Evolutionary conservation across 2,797 vertebrate species (phyloP), one percentile per base, ranked within the genome.

Genomic region (Gouania willdenowi): DNA sequence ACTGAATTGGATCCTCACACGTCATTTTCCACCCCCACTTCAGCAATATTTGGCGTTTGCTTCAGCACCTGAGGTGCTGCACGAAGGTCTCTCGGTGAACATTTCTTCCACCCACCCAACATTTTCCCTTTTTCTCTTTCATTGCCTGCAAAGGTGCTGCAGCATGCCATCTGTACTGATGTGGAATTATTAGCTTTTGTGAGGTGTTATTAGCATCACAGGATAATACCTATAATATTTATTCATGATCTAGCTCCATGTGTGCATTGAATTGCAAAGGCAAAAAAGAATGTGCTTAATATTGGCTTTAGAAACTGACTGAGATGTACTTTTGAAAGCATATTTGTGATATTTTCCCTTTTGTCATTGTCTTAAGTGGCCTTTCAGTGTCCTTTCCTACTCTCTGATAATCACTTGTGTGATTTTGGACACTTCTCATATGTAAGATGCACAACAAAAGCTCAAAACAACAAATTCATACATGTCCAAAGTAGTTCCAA

Each of bases 91-190:
- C 42, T 20, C n/a, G 12, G 16, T 51, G 66, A 33, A 57, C 43
- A 21, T 69, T 61, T 36, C 32, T 55, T 74, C 58, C 55, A 41
- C 62, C 66, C 59, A 70, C 58, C n/a, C 8, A 46, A 35, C 53
- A 50, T 19, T 37, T 37, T 27, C 26, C 27, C 31, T 19, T 10
- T 11, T 55, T 55, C 46, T 36, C 17, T 41, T 60, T 60, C 22
- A 44, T 43, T 60, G 43, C 63, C 41, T 37, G 31, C 15, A 13
- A 41, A 13, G 5, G 37, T 16, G 26, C 41, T 37, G 25, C 40
- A 42, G 33, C 15, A 32, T 30, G 18, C 20, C 10, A 10, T 51
- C 41, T 50, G 37, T 9, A 21, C 36, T 44, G 39, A 50, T 45
- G 42, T 27, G 18, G 41, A 24, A 52, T 28, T 4, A 41, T 28